A percentile compares a stretch with the other conserved stretches of the same genome.
Evolutionary conservation across 2,113 vertebrate species (phyloP).

Genomic region (Carlito syrichta): DNA sequence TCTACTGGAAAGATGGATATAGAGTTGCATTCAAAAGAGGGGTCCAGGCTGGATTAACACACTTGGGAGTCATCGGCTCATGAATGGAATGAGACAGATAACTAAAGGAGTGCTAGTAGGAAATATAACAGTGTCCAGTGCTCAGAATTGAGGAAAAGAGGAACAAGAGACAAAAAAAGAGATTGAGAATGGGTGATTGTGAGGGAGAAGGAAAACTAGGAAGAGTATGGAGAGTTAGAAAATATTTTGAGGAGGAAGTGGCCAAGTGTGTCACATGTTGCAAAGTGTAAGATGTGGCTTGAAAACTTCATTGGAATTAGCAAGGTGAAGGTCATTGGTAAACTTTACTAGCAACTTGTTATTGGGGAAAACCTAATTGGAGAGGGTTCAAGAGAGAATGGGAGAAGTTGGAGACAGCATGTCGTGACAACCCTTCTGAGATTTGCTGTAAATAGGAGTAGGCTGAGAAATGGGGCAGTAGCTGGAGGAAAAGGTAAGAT

Average conservation of each 20-base stretch:
- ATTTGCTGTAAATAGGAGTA: neutral
- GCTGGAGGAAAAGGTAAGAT: neutral
- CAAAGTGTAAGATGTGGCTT: neutral
- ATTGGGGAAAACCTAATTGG: neutral
- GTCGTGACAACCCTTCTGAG: neutral
- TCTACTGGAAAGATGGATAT: neutral
- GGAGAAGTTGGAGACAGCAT: neutral
- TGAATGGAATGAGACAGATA: neutral
- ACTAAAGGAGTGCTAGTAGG: neutral
- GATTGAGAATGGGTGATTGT: neutral
- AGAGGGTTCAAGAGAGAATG: neutral
- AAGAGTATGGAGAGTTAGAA: neutral
- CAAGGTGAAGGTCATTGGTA: neutral
- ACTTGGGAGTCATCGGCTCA: neutral
- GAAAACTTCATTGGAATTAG: neutral
- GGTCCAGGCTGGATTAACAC: neutral
- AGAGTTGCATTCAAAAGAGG: neutral
- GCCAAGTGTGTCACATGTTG: neutral
- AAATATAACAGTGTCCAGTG: neutral
- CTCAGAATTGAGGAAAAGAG: neutral
- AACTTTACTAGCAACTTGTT: neutral
- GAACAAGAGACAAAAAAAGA: neutral
- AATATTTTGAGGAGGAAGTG: neutral
- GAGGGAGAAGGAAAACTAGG: no score
- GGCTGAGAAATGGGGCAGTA: neutral